Percentiles rank a stretch among this genome's conserved stretches.
These are phyloP conservation scores for Prostheceraeus crozeri DNA, from an alignment of 2,888 invertebrate species.

Conservation along the genomic window DNA sequence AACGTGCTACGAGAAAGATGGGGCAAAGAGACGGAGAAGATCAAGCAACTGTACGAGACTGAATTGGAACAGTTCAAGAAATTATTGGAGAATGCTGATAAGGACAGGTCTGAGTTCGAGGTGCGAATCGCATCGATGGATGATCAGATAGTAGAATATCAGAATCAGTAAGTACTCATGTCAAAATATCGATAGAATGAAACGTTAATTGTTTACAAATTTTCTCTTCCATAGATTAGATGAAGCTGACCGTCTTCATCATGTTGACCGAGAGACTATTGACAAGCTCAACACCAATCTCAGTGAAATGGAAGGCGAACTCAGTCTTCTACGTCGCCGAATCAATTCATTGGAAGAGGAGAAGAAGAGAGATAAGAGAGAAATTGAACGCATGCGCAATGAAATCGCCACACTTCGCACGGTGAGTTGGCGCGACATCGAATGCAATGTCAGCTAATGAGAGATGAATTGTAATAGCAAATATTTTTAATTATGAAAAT, in stretches of 20 bases:
- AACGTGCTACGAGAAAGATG: conserved; percentile 52
- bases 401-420: conserved; percentile 30
- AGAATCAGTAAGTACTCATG: conserved; percentile 44
- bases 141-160: conserved; percentile 56
- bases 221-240: conserved; percentile 36
- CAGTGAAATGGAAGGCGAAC: conserved; percentile 39
- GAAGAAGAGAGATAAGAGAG: conserved; percentile 36
- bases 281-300: conserved; percentile 39
- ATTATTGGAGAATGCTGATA: conserved; percentile 58
- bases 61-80: conserved; percentile 59
- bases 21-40: conserved; percentile 52
- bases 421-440: too few relatives aligned
- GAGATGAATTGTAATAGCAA: too few relatives aligned
- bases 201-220: neutral
- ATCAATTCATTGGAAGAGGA: conserved; percentile 38
- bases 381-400: conserved; percentile 36
- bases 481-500: too few relatives aligned
- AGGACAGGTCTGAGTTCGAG: conserved; percentile 59
- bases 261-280: conserved; percentile 39
- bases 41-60: conserved; percentile 58
- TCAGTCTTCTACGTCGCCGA: conserved; percentile 34
- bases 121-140: conserved; percentile 57
- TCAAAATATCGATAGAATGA: neutral
- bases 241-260: conserved; percentile 35
- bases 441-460: too few relatives aligned